Percentiles rank a stretch among this genome's conserved stretches.
Conservation (phyloP, 2,888 invertebrate genomes). For the Apodemia mormo region DNA sequence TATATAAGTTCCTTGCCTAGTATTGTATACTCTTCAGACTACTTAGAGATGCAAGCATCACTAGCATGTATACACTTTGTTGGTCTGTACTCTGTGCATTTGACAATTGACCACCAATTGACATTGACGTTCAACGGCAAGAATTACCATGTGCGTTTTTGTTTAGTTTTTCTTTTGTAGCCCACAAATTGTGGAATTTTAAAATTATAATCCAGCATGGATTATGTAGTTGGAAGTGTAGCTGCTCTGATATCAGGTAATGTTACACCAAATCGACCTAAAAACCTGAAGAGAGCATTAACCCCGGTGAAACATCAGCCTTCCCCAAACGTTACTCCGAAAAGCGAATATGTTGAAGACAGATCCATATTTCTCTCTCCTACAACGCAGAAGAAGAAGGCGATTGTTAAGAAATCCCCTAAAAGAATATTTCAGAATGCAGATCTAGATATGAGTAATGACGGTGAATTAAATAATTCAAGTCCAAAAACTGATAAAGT, state of each 20-base stretch:
- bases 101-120: constrained; percentile 1
- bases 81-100: too few species aligned
- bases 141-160: constrained; percentile 51
- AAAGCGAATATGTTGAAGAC: constrained; percentile 66
- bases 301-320: constrained; percentile 72
- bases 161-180: background rate
- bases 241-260: constrained; percentile 82
- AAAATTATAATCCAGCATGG: constrained; percentile 49
- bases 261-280: constrained; percentile 78
- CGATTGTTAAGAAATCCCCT: constrained; percentile 71
- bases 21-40: too few species aligned
- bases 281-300: constrained; percentile 60
- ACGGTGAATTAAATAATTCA: constrained; percentile 41
- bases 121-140: constrained; percentile 13
- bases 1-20: too few species aligned
- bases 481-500: constrained; percentile 70
- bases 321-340: constrained; percentile 73
- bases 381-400: constrained; percentile 69
- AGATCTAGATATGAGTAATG: constrained; percentile 56
- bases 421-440: constrained; percentile 72
- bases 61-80: too few species aligned
- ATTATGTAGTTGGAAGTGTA: constrained; percentile 81
- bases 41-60: too few species aligned
- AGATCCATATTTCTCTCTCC: constrained; percentile 72
- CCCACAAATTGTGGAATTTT: background rate